Evolutionary conservation across 35 echinoderm and acorn worm species (phyloP), one percentile per base, ranked within the genome.

Genomic region (Amphiura filiformis): DNA sequence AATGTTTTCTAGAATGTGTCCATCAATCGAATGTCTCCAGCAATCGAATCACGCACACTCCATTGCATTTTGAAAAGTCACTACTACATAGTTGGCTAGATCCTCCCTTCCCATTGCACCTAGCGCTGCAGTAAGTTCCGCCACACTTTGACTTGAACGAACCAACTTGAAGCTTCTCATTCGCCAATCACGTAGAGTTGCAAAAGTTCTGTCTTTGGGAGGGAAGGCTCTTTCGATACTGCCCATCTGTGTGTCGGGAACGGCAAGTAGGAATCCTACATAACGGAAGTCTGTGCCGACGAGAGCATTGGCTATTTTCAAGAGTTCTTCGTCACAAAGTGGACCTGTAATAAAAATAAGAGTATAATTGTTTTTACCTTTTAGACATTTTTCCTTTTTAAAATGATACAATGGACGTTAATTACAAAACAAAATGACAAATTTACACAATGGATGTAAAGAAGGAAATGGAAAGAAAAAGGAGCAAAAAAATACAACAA

Each of bases 1-100:
- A n/a, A n/a, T n/a, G n/a, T n/a, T n/a, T n/a, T n/a, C n/a, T n/a
- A n/a, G n/a, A n/a, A n/a, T n/a, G n/a, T n/a, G n/a, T n/a, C n/a
- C n/a, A n/a, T n/a, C n/a, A n/a, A n/a, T n/a, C n/a, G n/a, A n/a
- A n/a, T n/a, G n/a, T n/a, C n/a, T n/a, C n/a, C n/a, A n/a, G n/a
- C n/a, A n/a, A n/a, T n/a, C n/a, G n/a, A n/a, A n/a, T 84, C 82
- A 91, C 34, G 89, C 61, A 39, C 89, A 91, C 84, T 91, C 81
- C 41, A 84, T 49, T n/a, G 89, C 64, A 2, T 57, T 34, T 36
- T 91, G 81, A 64, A 84, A 91, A 56, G 77, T 91, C 38, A 36
- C 39, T 14, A 91, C 23, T 1, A 91, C 75, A 78, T 76, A 38
- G 78, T 91, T 13, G 1, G 57, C 39, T 31, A 91, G 38, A 33